Percentiles rank a stretch among this genome's conserved stretches.
Conservation (phyloP, 2,113 vertebrate genomes). For the Podarcis raffonei region DNA sequence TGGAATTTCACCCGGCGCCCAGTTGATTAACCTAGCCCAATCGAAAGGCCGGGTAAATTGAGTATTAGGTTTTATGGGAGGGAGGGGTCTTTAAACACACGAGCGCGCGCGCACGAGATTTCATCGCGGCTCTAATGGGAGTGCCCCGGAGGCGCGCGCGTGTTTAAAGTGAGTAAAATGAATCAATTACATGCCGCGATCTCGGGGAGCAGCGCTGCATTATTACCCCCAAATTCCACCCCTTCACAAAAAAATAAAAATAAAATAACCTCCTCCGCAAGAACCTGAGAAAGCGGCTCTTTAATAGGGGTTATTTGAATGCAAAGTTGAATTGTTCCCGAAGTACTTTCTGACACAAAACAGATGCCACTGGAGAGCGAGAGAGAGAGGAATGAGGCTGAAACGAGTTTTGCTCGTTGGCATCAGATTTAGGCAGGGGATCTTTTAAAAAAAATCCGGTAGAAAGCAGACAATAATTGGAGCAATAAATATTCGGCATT, state of each 20-base stretch:
- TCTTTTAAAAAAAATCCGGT: constrained; percentile 55
- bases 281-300: constrained; percentile 60
- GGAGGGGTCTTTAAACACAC: constrained; percentile 61
- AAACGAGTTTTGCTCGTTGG: constrained; percentile 39
- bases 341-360: constrained; percentile 71
- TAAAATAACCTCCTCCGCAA: constrained; percentile 48
- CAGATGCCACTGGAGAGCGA: constrained; percentile 55
- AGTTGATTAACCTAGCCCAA: constrained; percentile 68
- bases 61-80: constrained; percentile 71
- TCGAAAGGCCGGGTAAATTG: constrained; percentile 69
- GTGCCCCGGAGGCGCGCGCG: constrained; percentile 40
- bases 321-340: constrained; percentile 66
- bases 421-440: background rate
- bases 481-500: constrained; percentile 66
- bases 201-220: constrained; percentile 52
- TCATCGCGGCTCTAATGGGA: constrained; percentile 63
- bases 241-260: constrained; percentile 14
- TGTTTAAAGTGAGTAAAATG: constrained; percentile 9
- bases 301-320: constrained; percentile 70
- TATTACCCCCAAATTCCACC: constrained; percentile 48
- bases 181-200: constrained; percentile 59
- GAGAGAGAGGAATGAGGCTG: constrained; percentile 44
- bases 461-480: constrained; percentile 66
- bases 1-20: constrained; percentile 63
- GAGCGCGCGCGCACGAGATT: constrained; percentile 47